Percentiles rank a stretch among this genome's conserved stretches.
Conservation (phyloP, 1,140 invertebrate genomes). For the Tyrophagus putrescentiae region DNA sequence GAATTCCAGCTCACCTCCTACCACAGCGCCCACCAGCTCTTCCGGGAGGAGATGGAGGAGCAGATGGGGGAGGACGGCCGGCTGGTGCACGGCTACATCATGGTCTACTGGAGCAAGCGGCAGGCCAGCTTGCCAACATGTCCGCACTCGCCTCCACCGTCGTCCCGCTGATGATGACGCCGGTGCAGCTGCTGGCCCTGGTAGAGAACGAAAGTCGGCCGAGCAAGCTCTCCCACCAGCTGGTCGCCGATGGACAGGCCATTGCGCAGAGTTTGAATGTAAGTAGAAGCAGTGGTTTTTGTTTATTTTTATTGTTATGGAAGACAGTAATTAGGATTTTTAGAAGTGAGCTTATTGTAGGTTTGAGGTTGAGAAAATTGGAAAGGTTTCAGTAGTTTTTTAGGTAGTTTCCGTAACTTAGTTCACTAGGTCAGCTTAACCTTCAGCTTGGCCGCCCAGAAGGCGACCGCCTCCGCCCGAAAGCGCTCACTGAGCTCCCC, state of each 20-base stretch:
- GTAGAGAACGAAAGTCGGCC: conserved; percentile 63
- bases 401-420: too few relatives aligned
- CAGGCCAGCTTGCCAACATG: conserved; percentile 77
- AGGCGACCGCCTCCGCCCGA: too few relatives aligned
- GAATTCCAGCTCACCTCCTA: conserved; percentile 89
- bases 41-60: conserved; percentile 64
- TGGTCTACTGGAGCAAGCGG: conserved; percentile 85
- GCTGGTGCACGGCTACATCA: conserved; percentile 86
- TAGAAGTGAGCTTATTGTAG: too few relatives aligned
- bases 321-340: too few relatives aligned
- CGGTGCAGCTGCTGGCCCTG: conserved; percentile 84
- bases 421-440: too few relatives aligned
- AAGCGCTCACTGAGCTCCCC: too few relatives aligned
- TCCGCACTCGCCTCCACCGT: conserved; percentile 88
- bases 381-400: too few relatives aligned
- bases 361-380: too few relatives aligned
- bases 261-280: conserved; percentile 51
- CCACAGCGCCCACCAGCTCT: conserved; percentile 78
- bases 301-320: too few relatives aligned
- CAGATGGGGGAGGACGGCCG: too few relatives aligned
- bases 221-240: conserved; percentile 34
- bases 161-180: conserved; percentile 61
- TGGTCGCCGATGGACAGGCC: conserved; percentile 81
- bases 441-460: too few relatives aligned
- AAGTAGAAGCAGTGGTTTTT: too few relatives aligned